phyloP scores from a whole-genome alignment of 2,888 invertebrate species.

The Amblyteles armatorius region DNA sequence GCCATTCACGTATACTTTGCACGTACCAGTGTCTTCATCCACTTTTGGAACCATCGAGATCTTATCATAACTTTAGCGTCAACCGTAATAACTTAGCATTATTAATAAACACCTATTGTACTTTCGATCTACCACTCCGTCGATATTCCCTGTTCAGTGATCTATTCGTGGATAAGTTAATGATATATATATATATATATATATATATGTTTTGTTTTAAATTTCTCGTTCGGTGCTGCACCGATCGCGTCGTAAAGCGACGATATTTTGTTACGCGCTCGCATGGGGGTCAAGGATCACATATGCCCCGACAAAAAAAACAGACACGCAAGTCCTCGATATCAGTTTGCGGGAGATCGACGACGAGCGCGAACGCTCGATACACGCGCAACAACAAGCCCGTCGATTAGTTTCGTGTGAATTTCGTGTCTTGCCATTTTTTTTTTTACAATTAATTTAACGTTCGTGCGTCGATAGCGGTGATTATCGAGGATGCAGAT shows the following conservation, averaged over 20 bases:
- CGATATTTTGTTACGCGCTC: slow-evolving; percentile 22
- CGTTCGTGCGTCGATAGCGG: neutral
- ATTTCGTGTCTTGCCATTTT: neutral
- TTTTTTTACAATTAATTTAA: neutral
- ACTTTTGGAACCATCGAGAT: neutral
- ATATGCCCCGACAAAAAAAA: slow-evolving; percentile 49
- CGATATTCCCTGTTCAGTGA: neutral
- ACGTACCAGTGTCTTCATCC: no score
- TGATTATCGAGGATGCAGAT: slow-evolving; percentile 77
- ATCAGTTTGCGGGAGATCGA: slow-evolving; percentile 65
- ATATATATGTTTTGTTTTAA: neutral
- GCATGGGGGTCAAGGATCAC: slow-evolving; percentile 55
- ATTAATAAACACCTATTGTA: neutral
- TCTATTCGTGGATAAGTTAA: neutral
- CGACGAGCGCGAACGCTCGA: slow-evolving; percentile 45
- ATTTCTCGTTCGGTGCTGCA: neutral
- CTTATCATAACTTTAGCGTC: no score
- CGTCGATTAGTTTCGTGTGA: neutral
- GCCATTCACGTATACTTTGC: no score
- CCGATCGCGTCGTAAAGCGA: slow-evolving; percentile 7
- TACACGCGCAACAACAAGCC: slow-evolving; percentile 8
- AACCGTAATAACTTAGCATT: neutral
- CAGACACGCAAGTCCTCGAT: slow-evolving; percentile 59
- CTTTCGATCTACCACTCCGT: neutral
- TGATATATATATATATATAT: neutral